Percentiles rank a stretch among this genome's conserved stretches.
Evolutionary conservation across 2,113 vertebrate species (phyloP).

Genomic region (Fulica atra): DNA sequence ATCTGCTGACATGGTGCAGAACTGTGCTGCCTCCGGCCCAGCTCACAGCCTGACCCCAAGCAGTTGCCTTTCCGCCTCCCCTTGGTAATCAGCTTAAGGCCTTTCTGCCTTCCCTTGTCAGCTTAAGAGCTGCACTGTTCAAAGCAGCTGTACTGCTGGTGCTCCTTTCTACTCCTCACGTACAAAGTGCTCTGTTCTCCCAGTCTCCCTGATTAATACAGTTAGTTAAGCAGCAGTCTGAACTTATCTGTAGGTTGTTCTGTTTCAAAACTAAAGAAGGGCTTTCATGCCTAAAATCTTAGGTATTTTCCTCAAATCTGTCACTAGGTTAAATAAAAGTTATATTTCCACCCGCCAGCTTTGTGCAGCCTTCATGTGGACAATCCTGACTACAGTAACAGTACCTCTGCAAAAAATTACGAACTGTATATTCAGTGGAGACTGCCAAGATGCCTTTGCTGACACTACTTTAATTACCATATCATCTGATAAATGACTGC

Average conservation of each 20-base stretch:
- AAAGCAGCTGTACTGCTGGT: background rate
- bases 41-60: background rate
- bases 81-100: fast-evolving
- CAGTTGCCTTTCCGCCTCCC: background rate
- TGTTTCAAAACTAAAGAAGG: background rate
- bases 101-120: background rate
- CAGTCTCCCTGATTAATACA: background rate
- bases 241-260: background rate
- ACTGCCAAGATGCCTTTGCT: conserved; percentile 2
- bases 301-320: background rate
- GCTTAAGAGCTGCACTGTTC: background rate
- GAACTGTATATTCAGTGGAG: background rate
- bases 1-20: background rate
- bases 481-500: conserved; percentile 34
- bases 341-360: background rate
- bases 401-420: background rate
- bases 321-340: background rate
- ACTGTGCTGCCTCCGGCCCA: background rate
- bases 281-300: background rate
- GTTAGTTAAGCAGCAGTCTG: background rate
- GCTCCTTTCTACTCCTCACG: background rate
- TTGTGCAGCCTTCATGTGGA: background rate
- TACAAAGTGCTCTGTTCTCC: background rate
- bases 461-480: conserved; percentile 11
- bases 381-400: background rate